These are phyloP conservation scores for Eilema depressum DNA, from an alignment of 2,888 invertebrate species.

Conservation along the genomic window DNA sequence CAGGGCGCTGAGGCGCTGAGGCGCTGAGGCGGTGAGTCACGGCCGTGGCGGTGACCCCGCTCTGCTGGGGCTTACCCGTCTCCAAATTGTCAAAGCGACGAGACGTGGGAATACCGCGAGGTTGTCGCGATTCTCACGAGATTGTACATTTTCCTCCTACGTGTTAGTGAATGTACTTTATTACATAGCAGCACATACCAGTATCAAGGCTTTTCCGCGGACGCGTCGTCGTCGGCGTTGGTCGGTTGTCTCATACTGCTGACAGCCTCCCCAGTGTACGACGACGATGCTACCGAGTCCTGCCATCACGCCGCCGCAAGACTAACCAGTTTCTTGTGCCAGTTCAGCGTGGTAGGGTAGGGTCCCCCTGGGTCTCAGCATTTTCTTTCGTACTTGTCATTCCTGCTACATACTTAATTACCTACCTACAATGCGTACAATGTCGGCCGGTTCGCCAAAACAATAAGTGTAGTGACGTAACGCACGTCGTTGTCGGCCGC, in stretches of 20 bases:
- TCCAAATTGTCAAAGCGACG: background rate
- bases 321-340: too few species aligned
- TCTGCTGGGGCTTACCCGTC: slow-evolving; percentile 10
- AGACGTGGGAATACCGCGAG: slow-evolving; percentile 10
- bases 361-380: too few species aligned
- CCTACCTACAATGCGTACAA: background rate
- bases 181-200: background rate
- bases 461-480: too few species aligned
- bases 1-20: too few species aligned
- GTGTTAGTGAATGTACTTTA: background rate
- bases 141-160: slow-evolving; percentile 9
- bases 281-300: too few species aligned
- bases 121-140: background rate
- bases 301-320: too few species aligned
- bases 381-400: too few species aligned
- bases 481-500: background rate
- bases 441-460: background rate
- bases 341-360: too few species aligned
- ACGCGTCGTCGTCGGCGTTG: background rate
- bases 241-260: too few species aligned
- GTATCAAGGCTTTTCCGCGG: background rate
- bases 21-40: background rate
- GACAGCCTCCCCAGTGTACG: too few species aligned
- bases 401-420: too few species aligned
- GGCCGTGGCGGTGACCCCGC: background rate